Base-by-base conservation (phyloP, 2,888 invertebrate species). In the Apotomis capreana region DNA sequence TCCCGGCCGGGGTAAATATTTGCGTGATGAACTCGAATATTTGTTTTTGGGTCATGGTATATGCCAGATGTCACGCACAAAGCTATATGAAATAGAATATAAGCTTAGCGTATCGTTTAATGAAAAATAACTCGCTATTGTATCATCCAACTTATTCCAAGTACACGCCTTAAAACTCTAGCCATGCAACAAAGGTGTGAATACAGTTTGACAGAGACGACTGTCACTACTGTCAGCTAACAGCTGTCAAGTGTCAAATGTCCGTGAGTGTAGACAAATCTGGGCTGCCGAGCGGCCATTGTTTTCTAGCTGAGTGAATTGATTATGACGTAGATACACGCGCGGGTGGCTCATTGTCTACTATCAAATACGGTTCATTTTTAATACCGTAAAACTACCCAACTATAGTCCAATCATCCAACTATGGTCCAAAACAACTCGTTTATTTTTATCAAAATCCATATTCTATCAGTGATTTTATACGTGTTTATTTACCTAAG, bases 191-290 rank as follows among this genome's bases (percentile, higher is more conserved):
- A 70, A 70, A 65, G 60, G 70, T 61, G 70, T 67, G 65, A 70
- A 70, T 13, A 52, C 61, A 57, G 49, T 15, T 59, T 65, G 65
- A 65, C 65, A 70, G 60, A 9, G 49, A 46, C 54, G 65, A 68
- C 71, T 71, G 71, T 71, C 71, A 71, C 65, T 70, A 62, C 71
- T 68, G 68, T 71, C 71, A 68, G 71, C 64, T 52, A 71, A 71
- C 71, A 70, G 69, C 49, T 71, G 71, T 71, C 71, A 71, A 63
- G 40, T 71, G 70, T 71, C 71, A 71, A 13, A 70, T 70, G 65
- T 64, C 46, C 12, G 40, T 62, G 67, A 51, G 71, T 68, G 71
- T 62, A 46, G 65, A 70, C 70, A 70, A 70, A 70, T 65, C 65
- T 60, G 55, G 54, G 61, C 70, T 61, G 70, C 70, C 65, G 70